Base-by-base conservation (phyloP, 2,888 invertebrate species). In the Chalcis sispes region DNA sequence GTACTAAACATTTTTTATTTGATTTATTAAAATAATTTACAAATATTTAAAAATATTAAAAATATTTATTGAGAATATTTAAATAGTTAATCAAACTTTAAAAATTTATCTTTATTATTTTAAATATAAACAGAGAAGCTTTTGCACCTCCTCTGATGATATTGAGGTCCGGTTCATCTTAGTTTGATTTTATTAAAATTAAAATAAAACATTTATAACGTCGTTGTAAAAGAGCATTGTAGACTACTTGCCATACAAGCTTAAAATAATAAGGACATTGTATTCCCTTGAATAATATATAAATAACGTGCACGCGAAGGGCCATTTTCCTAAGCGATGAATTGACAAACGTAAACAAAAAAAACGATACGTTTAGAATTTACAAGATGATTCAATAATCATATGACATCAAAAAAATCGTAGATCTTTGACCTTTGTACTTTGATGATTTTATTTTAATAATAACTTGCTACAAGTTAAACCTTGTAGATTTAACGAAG, bases 131-230 rank as follows among this genome's bases (percentile, higher is more conserved):
- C n/a, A n/a, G n/a, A n/a, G n/a, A n/a, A n/a, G n/a, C n/a, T n/a
- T 48, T 58, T 67, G n/a, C 20, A 73, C 40, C 42, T 73, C 62
- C 29, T 54, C 2, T 66, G 62, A 23, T 69, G 54, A 69, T 74
- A 74, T 69, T 32, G 74, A 74, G 66, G 62, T 74, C 69, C 62
- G 69, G 62, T 62, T 74, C 62, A 62, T 69, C 74, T 69, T 69
- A 15, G 61, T 46, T 46, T 27, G 25, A 50, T 25, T 46, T 50
- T 32, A 5, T 40, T 29, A 50, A 62, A 20, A 48, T 42, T 7
- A 56, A 7, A 64, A 40, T 8, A n/a, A n/a, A n/a, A n/a, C n/a
- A n/a, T n/a, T 25, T 29, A 54, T 52, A 71, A 62, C 62, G 61
- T 71, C 62, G 2, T 40, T 70, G 29, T n/a, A 29, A 18, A 36